Percentiles rank a stretch among this genome's conserved stretches.
phyloP scores from a whole-genome alignment of 1,140 invertebrate genomes.

The Coptotermes formosanus region DNA sequence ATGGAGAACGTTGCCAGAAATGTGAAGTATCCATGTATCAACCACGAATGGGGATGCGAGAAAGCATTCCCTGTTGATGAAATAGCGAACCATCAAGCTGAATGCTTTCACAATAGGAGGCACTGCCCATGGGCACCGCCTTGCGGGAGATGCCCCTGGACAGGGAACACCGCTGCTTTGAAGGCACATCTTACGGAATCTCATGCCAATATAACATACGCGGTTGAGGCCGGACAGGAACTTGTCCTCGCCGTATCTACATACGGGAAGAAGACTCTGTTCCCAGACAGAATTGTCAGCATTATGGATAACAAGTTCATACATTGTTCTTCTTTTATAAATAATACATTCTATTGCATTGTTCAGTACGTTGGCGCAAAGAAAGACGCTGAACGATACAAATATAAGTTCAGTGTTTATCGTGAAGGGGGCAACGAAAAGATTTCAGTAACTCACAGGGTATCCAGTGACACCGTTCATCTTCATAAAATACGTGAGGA shows the following conservation, averaged over 20 bases:
- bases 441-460: no score
- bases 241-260: neutral
- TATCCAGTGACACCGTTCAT: no score
- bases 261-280: neutral
- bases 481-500: no score
- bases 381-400: neutral
- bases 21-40: constrained; percentile 43
- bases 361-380: neutral
- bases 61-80: neutral
- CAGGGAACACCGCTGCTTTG: neutral
- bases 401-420: neutral
- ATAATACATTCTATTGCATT: neutral
- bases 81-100: neutral
- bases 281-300: neutral
- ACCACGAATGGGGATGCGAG: neutral
- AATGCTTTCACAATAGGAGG: neutral
- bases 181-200: neutral
- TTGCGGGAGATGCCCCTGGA: neutral
- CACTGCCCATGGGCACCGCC: neutral
- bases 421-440: neutral
- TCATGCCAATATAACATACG: neutral
- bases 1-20: constrained; percentile 60
- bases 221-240: neutral
- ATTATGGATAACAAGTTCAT: neutral
- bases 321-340: neutral